Conservation (phyloP, 2,797 vertebrate genomes). For the Poliocrania exsul region DNA sequence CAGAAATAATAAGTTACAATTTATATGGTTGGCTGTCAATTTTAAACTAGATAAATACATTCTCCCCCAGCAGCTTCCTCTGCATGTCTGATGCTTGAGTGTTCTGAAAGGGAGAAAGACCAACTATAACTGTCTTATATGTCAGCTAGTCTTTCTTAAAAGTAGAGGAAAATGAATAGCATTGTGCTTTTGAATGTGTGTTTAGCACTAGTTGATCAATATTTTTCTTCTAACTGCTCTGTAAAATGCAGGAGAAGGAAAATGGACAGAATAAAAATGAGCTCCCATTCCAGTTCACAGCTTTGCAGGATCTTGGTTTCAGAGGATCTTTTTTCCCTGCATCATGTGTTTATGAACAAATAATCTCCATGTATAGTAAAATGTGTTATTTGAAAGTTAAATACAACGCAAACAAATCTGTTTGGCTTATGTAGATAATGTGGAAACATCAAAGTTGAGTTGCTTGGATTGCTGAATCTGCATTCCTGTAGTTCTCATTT, state of each 20-base stretch:
- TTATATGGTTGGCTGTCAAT: background rate
- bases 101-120: background rate
- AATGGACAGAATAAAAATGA: background rate
- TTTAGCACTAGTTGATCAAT: background rate
- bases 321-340: background rate
- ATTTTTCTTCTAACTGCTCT: background rate
- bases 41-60: background rate
- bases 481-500: background rate
- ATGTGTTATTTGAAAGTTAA: background rate
- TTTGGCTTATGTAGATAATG: background rate
- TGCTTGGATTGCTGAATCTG: background rate
- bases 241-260: background rate
- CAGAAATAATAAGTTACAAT: background rate
- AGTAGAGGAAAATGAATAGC: background rate
- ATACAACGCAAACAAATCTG: background rate
- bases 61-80: background rate
- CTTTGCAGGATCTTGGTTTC: background rate
- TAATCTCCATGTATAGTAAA: background rate
- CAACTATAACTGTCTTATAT: background rate
- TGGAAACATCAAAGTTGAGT: background rate
- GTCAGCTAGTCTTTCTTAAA: background rate
- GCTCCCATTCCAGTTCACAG: background rate
- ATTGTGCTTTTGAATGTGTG: background rate
- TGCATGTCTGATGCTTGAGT: background rate
- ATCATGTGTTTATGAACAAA: background rate